Evolutionary conservation across 1,140 invertebrate genomes (phyloP), one percentile per base, ranked within the genome.

Genomic region (Apis laboriosa): DNA sequence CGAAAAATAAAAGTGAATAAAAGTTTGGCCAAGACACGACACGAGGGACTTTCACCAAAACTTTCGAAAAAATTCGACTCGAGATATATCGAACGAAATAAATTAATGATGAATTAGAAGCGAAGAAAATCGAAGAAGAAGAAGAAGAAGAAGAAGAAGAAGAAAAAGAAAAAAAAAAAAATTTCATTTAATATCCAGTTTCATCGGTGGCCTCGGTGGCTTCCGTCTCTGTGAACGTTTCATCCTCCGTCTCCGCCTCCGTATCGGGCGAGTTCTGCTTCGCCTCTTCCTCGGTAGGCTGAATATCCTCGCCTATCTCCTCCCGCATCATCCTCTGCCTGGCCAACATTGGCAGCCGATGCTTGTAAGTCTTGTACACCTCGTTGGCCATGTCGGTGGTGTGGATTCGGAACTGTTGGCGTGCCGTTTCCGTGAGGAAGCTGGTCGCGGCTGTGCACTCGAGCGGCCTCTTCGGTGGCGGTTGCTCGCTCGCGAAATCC

Each of bases 341-440:
- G 67, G 17, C 24, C 19, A 21, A 5, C 15, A 61, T 77, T 0
- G 67, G 64, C 15, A 82, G 34, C 11, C 72, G 53, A 84, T 92
- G 91, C 15, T 84, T 81, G 60, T 89, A 89, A 55, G 19, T 89
- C 12, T 89, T 87, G 53, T 90, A 90, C 9, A 72, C 55, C 0
- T 88, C 76, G 43, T 86, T 72, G 0, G 80, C 53, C 82, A 92
- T 89, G 60, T 92, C 84, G 0, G 49, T 63, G 5, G 78, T 86
- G 13, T 70, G 67, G 15, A 77, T 77, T 0, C 83, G 51, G 60
- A 90, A 93, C 34, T 86, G 63, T 9, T 74, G 51, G 21, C 85
- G 85, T 28, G 73, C 80, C 0, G 78, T 58, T 2, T 92, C 78
- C 0, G 58, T 60, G 43, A 93, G 84, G 49, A 93, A 93, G 24